These are phyloP conservation scores for Noctuana brunneofusca DNA, from an alignment of 2,888 invertebrate species.

Conservation along the genomic window DNA sequence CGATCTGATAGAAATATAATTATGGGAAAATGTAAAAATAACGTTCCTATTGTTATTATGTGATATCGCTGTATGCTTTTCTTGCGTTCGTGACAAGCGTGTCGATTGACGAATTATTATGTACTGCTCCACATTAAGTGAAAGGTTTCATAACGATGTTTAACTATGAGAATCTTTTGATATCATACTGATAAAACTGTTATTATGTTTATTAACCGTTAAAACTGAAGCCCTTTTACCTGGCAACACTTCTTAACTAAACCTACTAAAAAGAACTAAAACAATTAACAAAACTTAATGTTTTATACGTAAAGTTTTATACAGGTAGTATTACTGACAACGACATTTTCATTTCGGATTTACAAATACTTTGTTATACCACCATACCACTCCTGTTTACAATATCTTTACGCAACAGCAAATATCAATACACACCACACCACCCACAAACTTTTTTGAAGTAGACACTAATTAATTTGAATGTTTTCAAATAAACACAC, in stretches of 20 bases:
- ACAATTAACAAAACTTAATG: too few relatives aligned
- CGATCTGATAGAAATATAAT: slow-evolving; percentile 18
- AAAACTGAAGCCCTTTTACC: too few relatives aligned
- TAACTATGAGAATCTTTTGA: background rate
- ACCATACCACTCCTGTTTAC: background rate
- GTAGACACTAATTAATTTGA: background rate
- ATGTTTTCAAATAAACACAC: slow-evolving; percentile 6
- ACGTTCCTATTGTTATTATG: slow-evolving; percentile 16
- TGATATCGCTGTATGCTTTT: slow-evolving; percentile 14
- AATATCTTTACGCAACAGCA: background rate
- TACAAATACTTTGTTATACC: too few relatives aligned
- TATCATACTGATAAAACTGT: background rate
- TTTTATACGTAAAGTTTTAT: too few relatives aligned
- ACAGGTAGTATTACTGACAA: too few relatives aligned
- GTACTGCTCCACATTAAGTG: slow-evolving; percentile 3
- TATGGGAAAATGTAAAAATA: slow-evolving; percentile 21
- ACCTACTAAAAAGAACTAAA: too few relatives aligned
- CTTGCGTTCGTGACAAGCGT: background rate
- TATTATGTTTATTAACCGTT: too few relatives aligned
- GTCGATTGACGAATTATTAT: slow-evolving; percentile 11
- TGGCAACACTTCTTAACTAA: background rate
- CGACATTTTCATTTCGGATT: too few relatives aligned
- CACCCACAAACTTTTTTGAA: background rate
- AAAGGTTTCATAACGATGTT: background rate
- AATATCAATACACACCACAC: too few relatives aligned